phyloP scores from a whole-genome alignment of 2,113 vertebrate species.

The Podarcis muralis region DNA sequence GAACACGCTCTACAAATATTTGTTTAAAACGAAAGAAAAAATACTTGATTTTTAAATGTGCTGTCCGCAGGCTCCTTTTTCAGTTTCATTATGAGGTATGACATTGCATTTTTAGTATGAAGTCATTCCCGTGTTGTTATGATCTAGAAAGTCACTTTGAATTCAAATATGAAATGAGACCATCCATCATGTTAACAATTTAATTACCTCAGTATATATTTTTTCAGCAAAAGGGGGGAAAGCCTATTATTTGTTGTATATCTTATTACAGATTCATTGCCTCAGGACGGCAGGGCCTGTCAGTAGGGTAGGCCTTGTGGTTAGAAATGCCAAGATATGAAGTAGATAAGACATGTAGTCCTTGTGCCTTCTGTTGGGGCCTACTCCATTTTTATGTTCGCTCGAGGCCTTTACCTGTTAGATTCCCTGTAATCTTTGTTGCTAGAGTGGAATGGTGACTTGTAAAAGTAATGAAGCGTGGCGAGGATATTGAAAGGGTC shows the following conservation, averaged over 20 bases:
- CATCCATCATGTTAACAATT: conserved; percentile 97
- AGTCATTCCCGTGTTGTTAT: conserved; percentile 64
- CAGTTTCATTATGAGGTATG: conserved; percentile 53
- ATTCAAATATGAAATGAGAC: conserved; percentile 87
- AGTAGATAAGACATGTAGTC: conserved; percentile 75
- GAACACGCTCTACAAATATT: not conserved
- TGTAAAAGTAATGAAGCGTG: conserved; percentile 79
- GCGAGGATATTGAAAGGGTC: conserved; percentile 78
- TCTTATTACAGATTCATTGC: conserved; percentile 89
- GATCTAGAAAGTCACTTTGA: conserved; percentile 77
- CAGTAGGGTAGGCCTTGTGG: conserved; percentile 71
- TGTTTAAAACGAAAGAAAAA: conserved; percentile 6
- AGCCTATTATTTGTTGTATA: conserved; percentile 84
- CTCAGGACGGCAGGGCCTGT: conserved; percentile 78
- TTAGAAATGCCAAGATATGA: conserved; percentile 72
- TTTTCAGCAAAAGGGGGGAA: conserved; percentile 72
- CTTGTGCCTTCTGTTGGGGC: conserved; percentile 66
- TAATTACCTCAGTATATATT: conserved; percentile 93
- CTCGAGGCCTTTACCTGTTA: conserved; percentile 80
- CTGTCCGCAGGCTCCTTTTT: conserved; percentile 59
- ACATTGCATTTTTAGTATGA: conserved; percentile 55
- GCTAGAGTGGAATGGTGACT: conserved; percentile 76
- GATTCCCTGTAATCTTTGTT: conserved; percentile 78
- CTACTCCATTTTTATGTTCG: conserved; percentile 58
- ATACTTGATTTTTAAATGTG: conserved; percentile 49